Evolutionary conservation across 2,888 invertebrate genomes (phyloP), one percentile per base, ranked within the genome.

Genomic region (Salpingus planirostris): DNA sequence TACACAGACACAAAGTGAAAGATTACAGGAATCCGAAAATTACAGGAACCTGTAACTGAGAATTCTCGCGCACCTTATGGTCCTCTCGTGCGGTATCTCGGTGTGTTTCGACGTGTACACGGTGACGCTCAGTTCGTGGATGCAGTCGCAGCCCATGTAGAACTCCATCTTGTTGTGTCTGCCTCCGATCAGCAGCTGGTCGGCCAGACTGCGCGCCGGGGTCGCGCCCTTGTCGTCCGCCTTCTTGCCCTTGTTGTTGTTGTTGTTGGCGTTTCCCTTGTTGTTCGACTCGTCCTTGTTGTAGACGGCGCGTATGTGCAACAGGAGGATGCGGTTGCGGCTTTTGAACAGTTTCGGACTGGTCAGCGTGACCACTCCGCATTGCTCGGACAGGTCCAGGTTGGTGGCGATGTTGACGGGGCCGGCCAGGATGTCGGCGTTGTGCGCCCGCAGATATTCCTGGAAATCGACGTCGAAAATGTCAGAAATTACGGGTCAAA

Each of bases 341-440:
- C 82, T 76, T 44, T 82, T 74, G 50, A 88, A 83, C 24, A 91
- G 62, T 47, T 85, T 80, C 1, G 91, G 90, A 52, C 91, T 90
- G 0, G 91, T 88, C 33, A 93, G 66, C 4, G 88, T 87, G 11
- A 92, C 76, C 12, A 81, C 78, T 3, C 92, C 93, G 8, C 82
- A 78, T 54, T 85, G 83, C 52, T 86, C 89, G 1, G 87, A 83
- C 35, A 91, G 59, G 62, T 93, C 92, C 39, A 92, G 70, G 43
- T 84, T 84, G 0, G 84, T 77, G 2, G 82, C 77, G 11, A 93
- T 67, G 55, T 85, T 77, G 26, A 92, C 71, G 1, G 93, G 93
- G 0, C 93, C 93, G 8, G 90, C 91, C 24, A 93, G 65, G 37
- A 93, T 83, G 58, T 92, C 90, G 1, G 90, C 88, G 57, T 91